Evolutionary conservation across 2,797 vertebrate genomes (phyloP), one percentile per base, ranked within the genome.

Genomic region (Enteromius argenteus): DNA sequence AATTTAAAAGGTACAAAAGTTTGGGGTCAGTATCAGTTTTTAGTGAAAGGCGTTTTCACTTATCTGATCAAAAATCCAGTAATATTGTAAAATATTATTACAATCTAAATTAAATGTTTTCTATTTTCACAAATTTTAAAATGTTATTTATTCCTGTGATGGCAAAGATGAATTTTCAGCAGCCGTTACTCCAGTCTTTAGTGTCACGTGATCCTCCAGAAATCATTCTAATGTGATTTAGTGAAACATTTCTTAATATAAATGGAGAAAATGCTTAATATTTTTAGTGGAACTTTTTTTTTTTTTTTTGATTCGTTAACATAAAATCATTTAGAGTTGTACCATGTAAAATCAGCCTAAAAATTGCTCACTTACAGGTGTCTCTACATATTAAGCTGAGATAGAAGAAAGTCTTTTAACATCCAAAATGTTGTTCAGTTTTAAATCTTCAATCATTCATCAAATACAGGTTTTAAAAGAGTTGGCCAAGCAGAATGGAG

Each of bases 371-470:
- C 30, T 32, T 21, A 14, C 42, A 79, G 37, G 49, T 58, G 4
- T 39, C 53, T 58, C n/a, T 27, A n/a, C 49, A 76, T 53, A 76
- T 60, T 60, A 58, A 39, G 73, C 8, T 8, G 6, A 13, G 32
- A 58, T 37, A 23, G 21, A 14, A 76, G 21, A 58, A 39, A 76
- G 35, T 60, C n/a, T 60, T 76, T 76, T 76, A 76, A 68, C 44
- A 67, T 56, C 42, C 19, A 10, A 85, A 80, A 84, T 67, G 15
- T n/a, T 62, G 10, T 66, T 79, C 39, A 66, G 60, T 30, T 46
- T 35, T 74, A n/a, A 42, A 56, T 71, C 23, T 58, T 80, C 23
- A 58, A 4, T 82, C 42, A 21, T 37, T 72, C 23, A 72, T 58
- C 79, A 30, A 56, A 72, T n/a, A 44, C 14, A 62, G 3, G 14